Evolutionary conservation across 2,888 invertebrate genomes (phyloP).

Genomic region (Bruchidius siliquastri): DNA sequence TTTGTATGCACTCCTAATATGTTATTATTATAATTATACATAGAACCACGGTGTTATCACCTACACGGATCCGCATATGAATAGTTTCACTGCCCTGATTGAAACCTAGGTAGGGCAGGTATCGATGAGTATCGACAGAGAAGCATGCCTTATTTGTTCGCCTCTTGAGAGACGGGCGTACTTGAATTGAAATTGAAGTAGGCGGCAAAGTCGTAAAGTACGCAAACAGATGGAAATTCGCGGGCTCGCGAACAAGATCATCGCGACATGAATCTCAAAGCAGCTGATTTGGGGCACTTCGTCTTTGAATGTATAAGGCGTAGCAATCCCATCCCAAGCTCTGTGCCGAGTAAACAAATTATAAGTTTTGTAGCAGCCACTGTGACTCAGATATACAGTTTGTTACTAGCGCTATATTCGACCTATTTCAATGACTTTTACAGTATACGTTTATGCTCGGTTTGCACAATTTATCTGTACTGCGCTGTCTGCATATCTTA

Average conservation of each 20-base stretch:
- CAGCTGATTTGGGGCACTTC: background rate
- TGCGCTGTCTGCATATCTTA: no score
- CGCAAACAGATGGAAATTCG: background rate
- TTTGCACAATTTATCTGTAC: no score
- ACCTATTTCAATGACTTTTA: no score
- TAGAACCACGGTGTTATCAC: no score
- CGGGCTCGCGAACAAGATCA: background rate
- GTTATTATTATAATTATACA: no score
- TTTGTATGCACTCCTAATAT: no score
- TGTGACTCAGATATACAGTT: background rate
- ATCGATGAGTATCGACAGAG: background rate
- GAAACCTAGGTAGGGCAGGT: background rate
- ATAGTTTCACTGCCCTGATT: no score
- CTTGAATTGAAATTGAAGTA: background rate
- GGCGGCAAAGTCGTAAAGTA: background rate
- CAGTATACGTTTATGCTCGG: no score
- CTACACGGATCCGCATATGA: no score
- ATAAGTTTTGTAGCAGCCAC: background rate
- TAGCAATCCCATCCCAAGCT: background rate
- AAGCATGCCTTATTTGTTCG: background rate
- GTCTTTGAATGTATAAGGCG: background rate
- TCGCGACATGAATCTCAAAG: background rate
- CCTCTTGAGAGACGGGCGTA: background rate
- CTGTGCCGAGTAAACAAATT: background rate
- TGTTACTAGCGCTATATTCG: no score